Conservation (phyloP, 2,113 vertebrate species). For the Coracopsis vasa region DNA sequence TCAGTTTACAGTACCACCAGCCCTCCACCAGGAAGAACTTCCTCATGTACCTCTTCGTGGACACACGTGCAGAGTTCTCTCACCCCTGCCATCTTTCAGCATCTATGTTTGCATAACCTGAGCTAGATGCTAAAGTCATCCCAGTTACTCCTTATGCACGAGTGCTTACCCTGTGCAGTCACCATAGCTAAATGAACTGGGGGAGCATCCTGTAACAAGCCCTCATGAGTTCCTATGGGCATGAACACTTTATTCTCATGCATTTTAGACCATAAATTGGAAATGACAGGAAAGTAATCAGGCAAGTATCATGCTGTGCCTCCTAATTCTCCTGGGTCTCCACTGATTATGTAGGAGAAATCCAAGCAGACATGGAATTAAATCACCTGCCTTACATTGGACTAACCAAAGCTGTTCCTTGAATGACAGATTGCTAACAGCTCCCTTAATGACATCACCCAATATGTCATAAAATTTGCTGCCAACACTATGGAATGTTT, state of each 20-base stretch:
- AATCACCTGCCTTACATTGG: slow-evolving; percentile 19
- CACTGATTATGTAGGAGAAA: slow-evolving; percentile 37
- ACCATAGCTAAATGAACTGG: background rate
- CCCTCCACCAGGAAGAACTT: background rate
- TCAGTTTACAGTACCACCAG: background rate
- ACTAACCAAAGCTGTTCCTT: slow-evolving; percentile 23
- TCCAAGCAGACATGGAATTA: slow-evolving; percentile 50
- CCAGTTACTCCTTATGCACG: background rate
- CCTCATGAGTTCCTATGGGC: background rate
- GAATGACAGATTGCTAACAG: slow-evolving; percentile 66
- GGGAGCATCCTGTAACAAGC: background rate
- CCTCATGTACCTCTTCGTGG: background rate
- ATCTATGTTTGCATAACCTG: background rate
- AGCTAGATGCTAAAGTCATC: background rate
- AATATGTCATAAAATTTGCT: slow-evolving; percentile 64
- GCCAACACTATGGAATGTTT: slow-evolving; percentile 17
- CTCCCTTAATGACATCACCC: slow-evolving; percentile 66
- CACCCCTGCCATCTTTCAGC: background rate
- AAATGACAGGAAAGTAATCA: slow-evolving; percentile 40
- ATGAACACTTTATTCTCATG: background rate
- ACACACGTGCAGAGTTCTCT: background rate
- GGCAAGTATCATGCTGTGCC: slow-evolving; percentile 10
- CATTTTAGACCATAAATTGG: slow-evolving; percentile 5
- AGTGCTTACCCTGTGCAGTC: background rate
- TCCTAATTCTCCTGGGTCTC: slow-evolving; percentile 15